Conservation (phyloP, 2,888 invertebrate genomes). For the Sarcophaga variegata region DNA sequence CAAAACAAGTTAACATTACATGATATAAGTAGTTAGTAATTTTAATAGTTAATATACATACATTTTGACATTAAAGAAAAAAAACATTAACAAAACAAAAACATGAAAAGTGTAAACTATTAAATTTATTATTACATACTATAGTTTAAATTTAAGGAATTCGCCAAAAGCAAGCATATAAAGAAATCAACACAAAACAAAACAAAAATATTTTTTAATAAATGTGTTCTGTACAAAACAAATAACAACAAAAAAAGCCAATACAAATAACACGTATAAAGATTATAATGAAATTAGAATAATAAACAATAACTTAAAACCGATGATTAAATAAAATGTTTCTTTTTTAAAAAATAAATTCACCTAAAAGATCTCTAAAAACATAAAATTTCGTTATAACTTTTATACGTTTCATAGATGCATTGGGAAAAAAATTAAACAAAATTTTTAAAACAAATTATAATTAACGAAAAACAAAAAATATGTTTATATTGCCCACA, state of each 20-base stretch:
- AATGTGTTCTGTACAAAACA: slow-evolving; percentile 69
- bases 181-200: slow-evolving; percentile 37
- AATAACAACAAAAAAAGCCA: slow-evolving; percentile 59
- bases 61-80: slow-evolving; percentile 25
- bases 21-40: slow-evolving; percentile 81
- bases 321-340: neutral
- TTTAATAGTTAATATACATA: slow-evolving; percentile 73
- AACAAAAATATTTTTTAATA: slow-evolving; percentile 61
- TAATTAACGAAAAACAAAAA: slow-evolving; percentile 55
- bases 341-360: neutral
- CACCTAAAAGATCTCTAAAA: neutral
- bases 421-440: neutral
- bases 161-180: slow-evolving; percentile 40
- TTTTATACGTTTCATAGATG: slow-evolving; percentile 1
- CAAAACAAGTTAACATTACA: slow-evolving; percentile 81
- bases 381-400: neutral
- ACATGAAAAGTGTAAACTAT: slow-evolving; percentile 54
- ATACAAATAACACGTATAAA: slow-evolving; percentile 35
- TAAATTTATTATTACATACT: slow-evolving; percentile 39
- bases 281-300: slow-evolving; percentile 15
- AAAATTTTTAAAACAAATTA: slow-evolving; percentile 44
- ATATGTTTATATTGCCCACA: slow-evolving; percentile 65
- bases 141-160: slow-evolving; percentile 41
- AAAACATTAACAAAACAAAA: slow-evolving; percentile 40
- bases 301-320: neutral